A percentile compares a stretch with the other conserved stretches of the same genome.
phyloP scores from a whole-genome alignment of 2,888 invertebrate species.

The Clitarchus hookeri region DNA sequence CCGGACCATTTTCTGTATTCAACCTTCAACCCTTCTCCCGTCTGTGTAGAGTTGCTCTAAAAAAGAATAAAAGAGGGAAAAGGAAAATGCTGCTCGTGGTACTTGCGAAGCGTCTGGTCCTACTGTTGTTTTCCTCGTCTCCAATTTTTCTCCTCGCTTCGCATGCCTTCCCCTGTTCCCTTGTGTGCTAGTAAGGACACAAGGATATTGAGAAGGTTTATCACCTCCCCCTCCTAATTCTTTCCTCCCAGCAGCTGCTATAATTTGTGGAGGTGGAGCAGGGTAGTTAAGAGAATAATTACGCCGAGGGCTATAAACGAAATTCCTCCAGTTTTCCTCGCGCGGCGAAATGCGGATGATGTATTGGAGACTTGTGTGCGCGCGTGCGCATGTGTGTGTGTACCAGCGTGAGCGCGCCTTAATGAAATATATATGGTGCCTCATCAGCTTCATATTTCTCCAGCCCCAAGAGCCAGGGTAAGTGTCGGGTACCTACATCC shows the following conservation, averaged over 20 bases:
- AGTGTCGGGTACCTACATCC: neutral
- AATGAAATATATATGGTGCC: neutral
- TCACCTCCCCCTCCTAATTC: neutral
- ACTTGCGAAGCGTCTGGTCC: constrained; percentile 1
- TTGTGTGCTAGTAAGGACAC: neutral
- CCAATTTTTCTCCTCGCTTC: neutral
- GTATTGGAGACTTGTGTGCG: neutral
- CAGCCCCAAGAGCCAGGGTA: neutral
- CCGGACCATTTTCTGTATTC: neutral
- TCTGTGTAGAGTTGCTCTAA: neutral
- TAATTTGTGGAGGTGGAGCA: constrained; percentile 9
- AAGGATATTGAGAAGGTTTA: neutral
- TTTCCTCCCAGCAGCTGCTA: neutral
- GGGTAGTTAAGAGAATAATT: constrained; percentile 14
- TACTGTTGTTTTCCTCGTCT: constrained; percentile 1
- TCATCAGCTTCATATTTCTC: neutral
- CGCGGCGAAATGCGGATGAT: neutral
- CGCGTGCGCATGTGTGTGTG: neutral
- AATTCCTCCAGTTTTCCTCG: neutral
- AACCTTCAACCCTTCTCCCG: neutral
- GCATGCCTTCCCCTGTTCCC: neutral
- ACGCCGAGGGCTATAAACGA: neutral
- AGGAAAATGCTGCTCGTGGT: neutral
- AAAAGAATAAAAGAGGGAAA: no score
- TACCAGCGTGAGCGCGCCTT: neutral